phyloP scores from a whole-genome alignment of 2,113 vertebrate genomes.

The Edolisoma coerulescens region DNA sequence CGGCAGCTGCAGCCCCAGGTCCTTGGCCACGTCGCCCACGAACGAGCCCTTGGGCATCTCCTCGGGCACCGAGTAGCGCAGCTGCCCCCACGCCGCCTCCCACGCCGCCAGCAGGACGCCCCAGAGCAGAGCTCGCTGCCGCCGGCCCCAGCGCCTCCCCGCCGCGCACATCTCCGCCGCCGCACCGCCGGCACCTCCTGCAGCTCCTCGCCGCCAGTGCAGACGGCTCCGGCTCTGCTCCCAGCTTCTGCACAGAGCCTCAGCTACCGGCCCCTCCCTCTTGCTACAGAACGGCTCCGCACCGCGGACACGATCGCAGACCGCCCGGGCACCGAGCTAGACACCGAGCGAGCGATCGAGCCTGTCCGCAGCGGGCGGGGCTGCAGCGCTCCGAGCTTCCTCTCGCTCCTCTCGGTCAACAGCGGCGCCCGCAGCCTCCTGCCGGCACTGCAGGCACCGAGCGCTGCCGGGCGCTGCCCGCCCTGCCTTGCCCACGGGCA shows the following conservation, averaged over 20 bases:
- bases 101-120: background rate
- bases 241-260: background rate
- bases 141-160: background rate
- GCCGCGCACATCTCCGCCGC: background rate
- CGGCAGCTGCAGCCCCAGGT: too few species aligned
- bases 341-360: background rate
- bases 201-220: background rate
- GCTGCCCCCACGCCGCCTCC: background rate
- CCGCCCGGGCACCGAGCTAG: too few species aligned
- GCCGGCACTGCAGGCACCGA: background rate
- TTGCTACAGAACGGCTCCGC: background rate
- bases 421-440: background rate
- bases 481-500: accelerated
- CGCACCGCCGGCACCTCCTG: background rate
- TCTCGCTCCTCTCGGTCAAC: background rate
- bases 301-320: background rate
- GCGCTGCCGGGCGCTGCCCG: too few species aligned
- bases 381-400: background rate
- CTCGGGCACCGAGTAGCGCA: background rate
- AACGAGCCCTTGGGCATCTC: too few species aligned
- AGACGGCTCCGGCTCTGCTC: background rate
- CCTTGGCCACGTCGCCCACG: too few species aligned
- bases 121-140: slow-evolving; percentile 5
- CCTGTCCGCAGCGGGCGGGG: background rate
- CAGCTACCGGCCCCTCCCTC: background rate